Conservation (phyloP, 2,888 invertebrate genomes). For the Cosmia pyralina region DNA sequence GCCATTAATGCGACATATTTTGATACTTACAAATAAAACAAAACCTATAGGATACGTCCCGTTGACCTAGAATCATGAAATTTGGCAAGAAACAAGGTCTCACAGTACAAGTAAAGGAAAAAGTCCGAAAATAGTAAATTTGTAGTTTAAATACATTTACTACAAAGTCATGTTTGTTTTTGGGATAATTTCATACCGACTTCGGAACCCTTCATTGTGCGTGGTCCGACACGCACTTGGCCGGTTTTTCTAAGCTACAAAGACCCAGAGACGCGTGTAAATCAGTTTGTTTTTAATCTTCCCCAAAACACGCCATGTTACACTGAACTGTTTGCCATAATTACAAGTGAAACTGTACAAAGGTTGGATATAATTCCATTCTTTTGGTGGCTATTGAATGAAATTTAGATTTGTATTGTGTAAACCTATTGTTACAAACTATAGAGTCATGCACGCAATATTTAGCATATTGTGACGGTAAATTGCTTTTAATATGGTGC, state of each 20-base stretch:
- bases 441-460: slow-evolving; percentile 65
- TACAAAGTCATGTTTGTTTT: too few relatives aligned
- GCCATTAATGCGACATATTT: too few relatives aligned
- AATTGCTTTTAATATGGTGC: slow-evolving; percentile 63
- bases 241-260: not conserved
- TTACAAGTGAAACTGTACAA: slow-evolving; percentile 59
- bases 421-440: slow-evolving; percentile 58
- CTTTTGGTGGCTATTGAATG: slow-evolving; percentile 58
- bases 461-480: slow-evolving; percentile 65
- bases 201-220: too few relatives aligned
- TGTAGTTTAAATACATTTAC: too few relatives aligned
- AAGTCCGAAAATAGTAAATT: too few relatives aligned
- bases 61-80: too few relatives aligned
- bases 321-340: slow-evolving; percentile 67
- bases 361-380: slow-evolving; percentile 54
- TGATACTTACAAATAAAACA: too few relatives aligned
- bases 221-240: too few relatives aligned
- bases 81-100: too few relatives aligned
- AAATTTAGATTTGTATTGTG: slow-evolving; percentile 61
- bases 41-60: too few relatives aligned
- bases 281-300: slow-evolving; percentile 56
- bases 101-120: too few relatives aligned
- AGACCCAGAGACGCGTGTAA: slow-evolving; percentile 33
- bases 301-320: slow-evolving; percentile 58
- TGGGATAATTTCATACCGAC: too few relatives aligned